Percentiles rank a stretch among this genome's conserved stretches.
These are phyloP conservation scores for Macrobrachium nipponense DNA, from an alignment of 1,140 invertebrate genomes.

Conservation along the genomic window DNA sequence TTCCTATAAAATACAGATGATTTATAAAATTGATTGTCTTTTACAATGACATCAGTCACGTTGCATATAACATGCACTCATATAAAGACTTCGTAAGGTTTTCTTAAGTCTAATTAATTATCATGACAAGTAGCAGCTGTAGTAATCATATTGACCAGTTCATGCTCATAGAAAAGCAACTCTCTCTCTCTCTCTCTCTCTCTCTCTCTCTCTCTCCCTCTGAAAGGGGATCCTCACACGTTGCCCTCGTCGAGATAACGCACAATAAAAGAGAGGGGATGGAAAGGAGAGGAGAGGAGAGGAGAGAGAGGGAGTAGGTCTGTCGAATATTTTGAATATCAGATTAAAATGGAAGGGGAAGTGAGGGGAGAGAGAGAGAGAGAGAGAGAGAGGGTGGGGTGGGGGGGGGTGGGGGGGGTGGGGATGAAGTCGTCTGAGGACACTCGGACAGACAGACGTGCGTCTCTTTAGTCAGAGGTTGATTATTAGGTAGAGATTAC, in stretches of 20 bases:
- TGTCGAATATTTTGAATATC: no score
- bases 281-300: neutral
- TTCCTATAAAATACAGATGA: no score
- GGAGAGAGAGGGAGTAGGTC: no score
- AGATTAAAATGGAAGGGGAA: neutral
- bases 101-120: no score
- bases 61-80: no score
- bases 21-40: no score
- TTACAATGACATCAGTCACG: no score
- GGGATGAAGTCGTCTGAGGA: neutral
- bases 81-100: no score
- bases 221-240: slow-evolving; percentile 39
- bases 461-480: neutral
- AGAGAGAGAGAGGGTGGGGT: neutral
- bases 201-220: slow-evolving; percentile 25
- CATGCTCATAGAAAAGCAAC: no score
- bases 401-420: neutral
- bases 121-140: no score
- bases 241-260: slow-evolving; percentile 46
- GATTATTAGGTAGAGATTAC: neutral
- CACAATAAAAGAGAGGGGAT: neutral
- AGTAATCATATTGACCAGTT: no score
- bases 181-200: neutral
- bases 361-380: neutral
- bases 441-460: neutral